These are phyloP conservation scores for Ostrea denselamellosa DNA, from an alignment of 1,140 invertebrate species.

Conservation along the genomic window DNA sequence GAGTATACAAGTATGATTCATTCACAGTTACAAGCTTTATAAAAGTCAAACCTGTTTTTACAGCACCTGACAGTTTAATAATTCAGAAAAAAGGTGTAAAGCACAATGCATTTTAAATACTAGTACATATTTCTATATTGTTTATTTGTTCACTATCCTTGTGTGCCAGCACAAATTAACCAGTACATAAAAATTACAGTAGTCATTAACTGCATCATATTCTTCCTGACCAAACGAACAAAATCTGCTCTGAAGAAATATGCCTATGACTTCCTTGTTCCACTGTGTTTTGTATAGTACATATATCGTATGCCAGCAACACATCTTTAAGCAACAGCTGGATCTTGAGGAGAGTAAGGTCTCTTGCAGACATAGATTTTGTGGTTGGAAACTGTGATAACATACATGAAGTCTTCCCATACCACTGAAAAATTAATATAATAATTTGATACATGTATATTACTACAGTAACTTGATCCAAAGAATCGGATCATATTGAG, in stretches of 20 bases:
- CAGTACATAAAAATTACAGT: not conserved
- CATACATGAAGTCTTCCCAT: slow-evolving; percentile 89
- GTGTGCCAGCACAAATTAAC: not conserved
- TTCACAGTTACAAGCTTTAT: too few relatives aligned
- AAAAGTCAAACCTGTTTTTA: too few relatives aligned
- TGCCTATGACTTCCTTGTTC: not conserved
- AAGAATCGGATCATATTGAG: too few relatives aligned
- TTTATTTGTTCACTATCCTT: not conserved
- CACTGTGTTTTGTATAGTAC: not conserved
- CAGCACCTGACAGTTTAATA: too few relatives aligned
- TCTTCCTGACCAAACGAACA: not conserved
- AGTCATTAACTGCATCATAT: not conserved
- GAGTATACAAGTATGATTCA: too few relatives aligned
- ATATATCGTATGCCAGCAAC: not conserved
- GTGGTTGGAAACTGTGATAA: slow-evolving; percentile 91
- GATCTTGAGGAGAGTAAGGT: slow-evolving; percentile 72
- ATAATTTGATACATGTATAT: too few relatives aligned
- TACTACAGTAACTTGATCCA: too few relatives aligned
- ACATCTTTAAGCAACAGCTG: slow-evolving; percentile 50
- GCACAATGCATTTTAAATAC: not conserved
- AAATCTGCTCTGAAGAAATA: not conserved
- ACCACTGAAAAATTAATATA: slow-evolving; percentile 81
- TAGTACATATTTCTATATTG: not conserved
- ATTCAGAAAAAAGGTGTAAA: not conserved
- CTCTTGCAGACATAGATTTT: slow-evolving; percentile 89